These are phyloP conservation scores for Alitta virens DNA, from an alignment of 2,888 invertebrate genomes.

Conservation along the genomic window DNA sequence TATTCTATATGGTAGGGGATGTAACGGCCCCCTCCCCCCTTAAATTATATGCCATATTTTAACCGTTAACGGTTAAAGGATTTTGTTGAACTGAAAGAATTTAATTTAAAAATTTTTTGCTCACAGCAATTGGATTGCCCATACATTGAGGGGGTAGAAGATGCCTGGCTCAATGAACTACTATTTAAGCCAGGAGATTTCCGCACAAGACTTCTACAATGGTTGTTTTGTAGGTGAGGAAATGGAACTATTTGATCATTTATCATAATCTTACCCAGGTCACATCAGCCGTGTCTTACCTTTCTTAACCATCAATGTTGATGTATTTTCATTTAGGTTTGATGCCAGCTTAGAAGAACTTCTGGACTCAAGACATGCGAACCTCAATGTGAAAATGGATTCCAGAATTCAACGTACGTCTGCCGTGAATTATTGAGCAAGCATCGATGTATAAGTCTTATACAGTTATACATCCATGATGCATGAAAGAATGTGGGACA, in stretches of 20 bases:
- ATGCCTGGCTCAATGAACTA: constrained; percentile 43
- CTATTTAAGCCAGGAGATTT: constrained; percentile 48
- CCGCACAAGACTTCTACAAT: constrained; percentile 45
- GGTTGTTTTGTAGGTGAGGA: constrained; percentile 46
- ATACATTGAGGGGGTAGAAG: constrained; percentile 47
- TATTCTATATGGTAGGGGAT: too few species aligned
- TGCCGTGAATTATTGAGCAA: too few species aligned
- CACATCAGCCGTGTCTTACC: too few species aligned
- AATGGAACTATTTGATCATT: too few species aligned
- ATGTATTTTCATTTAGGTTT: constrained; percentile 33
- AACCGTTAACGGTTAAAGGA: too few species aligned
- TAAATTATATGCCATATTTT: too few species aligned
- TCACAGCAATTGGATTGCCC: constrained; percentile 43
- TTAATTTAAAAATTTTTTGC: background rate
- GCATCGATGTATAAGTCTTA: background rate
- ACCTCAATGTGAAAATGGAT: constrained; percentile 42
- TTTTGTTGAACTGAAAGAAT: too few species aligned
- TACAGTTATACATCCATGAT: too few species aligned
- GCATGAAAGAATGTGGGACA: too few species aligned
- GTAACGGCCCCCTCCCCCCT: too few species aligned
- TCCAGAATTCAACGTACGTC: constrained; percentile 47
- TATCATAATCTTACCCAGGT: too few species aligned
- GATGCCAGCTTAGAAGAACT: constrained; percentile 40
- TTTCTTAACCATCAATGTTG: too few species aligned
- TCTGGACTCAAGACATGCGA: constrained; percentile 39